phyloP scores from a whole-genome alignment of 2,888 invertebrate genomes.

The Mellilla xanthometata region DNA sequence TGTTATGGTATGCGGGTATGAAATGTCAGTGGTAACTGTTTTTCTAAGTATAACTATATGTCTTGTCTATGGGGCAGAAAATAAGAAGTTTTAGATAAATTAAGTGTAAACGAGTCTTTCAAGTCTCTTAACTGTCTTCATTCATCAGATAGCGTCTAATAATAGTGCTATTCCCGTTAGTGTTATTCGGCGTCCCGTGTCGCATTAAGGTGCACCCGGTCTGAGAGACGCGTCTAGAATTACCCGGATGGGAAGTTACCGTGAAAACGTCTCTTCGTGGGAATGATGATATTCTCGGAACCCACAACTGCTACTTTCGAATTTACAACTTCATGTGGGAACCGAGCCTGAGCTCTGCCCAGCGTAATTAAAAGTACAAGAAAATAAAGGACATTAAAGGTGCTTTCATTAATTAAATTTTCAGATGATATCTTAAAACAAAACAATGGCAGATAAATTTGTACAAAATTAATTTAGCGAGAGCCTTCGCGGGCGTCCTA shows the following conservation, averaged over 20 bases:
- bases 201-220: constrained; percentile 37
- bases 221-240: no score
- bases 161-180: constrained; percentile 57
- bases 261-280: constrained; percentile 33
- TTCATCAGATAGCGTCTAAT: constrained; percentile 30
- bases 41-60: no score
- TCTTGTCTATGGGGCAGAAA: no score
- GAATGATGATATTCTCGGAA: constrained; percentile 19
- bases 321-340: not conserved
- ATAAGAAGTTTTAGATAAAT: no score
- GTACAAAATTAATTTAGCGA: constrained; percentile 22
- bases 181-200: constrained; percentile 40
- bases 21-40: no score
- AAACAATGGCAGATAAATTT: constrained; percentile 20
- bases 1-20: no score
- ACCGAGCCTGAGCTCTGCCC: not conserved
- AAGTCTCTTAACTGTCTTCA: constrained; percentile 25
- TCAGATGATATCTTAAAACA: constrained; percentile 15
- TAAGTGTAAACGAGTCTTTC: not conserved
- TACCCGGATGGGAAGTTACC: no score
- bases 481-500: constrained; percentile 29
- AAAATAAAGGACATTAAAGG: constrained; percentile 8
- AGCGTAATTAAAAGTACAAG: constrained; percentile 3
- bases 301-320: constrained; percentile 6
- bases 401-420: constrained; percentile 10